Evolutionary conservation across 2,888 invertebrate genomes (phyloP).

Genomic region (Leptinotarsa haldemani): DNA sequence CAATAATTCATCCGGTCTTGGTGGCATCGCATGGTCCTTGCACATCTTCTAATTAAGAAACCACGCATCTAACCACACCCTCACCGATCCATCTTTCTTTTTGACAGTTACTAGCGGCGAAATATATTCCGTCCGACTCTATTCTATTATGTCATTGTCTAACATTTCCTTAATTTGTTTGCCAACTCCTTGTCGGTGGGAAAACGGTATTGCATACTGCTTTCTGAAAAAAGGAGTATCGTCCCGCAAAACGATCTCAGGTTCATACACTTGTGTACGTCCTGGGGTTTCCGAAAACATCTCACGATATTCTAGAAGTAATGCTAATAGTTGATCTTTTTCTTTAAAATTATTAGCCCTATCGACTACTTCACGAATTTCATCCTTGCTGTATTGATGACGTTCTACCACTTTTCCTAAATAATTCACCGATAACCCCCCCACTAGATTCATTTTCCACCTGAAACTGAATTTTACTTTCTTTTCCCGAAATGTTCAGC

Average conservation of each 20-base stretch:
- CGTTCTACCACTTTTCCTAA: not conserved
- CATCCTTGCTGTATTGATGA: slow-evolving; percentile 5
- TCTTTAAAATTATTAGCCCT: not conserved
- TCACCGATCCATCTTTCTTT: not conserved
- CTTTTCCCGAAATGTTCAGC: not conserved
- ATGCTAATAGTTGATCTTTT: not conserved
- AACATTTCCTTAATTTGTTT: slow-evolving; percentile 8
- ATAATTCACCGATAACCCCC: slow-evolving; percentile 14
- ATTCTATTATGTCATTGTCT: slow-evolving; percentile 1
- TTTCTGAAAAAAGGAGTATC: slow-evolving; percentile 5
- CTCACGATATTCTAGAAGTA: slow-evolving; percentile 10
- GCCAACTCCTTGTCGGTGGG: not conserved
- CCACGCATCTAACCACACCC: slow-evolving; percentile 17
- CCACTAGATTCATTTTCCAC: not conserved
- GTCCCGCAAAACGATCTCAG: slow-evolving; percentile 20
- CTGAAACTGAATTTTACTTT: not conserved
- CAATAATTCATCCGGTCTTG: slow-evolving; percentile 21
- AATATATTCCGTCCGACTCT: slow-evolving; percentile 7
- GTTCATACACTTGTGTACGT: not conserved
- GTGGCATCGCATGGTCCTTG: slow-evolving; percentile 18
- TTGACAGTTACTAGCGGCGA: not conserved
- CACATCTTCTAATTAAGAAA: slow-evolving; percentile 9
- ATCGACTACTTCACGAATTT: not conserved
- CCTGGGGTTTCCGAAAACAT: slow-evolving; percentile 28
- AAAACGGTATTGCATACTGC: slow-evolving; percentile 14